Percentiles rank a stretch among this genome's conserved stretches.
These are phyloP conservation scores for Zoroaster sp. DNA, from an alignment of 53 echinoderm and acorn worm genomes.

Conservation along the genomic window DNA sequence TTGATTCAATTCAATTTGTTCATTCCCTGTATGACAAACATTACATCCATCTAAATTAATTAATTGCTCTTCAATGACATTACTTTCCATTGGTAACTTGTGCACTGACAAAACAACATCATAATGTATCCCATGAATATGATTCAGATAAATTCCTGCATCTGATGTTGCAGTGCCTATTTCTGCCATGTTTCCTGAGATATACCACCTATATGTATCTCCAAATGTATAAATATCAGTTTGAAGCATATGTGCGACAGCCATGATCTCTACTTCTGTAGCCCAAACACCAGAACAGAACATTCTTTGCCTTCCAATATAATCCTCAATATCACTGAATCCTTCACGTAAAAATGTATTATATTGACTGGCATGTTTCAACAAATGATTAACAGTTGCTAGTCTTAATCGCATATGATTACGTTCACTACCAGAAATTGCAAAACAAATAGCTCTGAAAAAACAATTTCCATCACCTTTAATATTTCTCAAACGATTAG, in stretches of 20 bases:
- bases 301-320: constrained; percentile 8
- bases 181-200: neutral
- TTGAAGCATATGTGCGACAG: constrained; percentile 28
- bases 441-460: constrained; percentile 39
- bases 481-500: neutral
- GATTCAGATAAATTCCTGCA: neutral
- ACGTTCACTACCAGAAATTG: constrained; percentile 16
- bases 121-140: neutral
- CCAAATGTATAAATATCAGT: constrained; percentile 28
- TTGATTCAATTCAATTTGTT: neutral
- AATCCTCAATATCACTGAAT: neutral
- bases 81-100: neutral
- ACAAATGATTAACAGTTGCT: neutral
- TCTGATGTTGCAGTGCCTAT: neutral
- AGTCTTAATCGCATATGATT: neutral
- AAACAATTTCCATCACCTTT: constrained; percentile 64
- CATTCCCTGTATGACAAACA: neutral
- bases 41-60: neutral
- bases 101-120: neutral
- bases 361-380: neutral
- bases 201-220: neutral
- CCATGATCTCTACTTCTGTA: constrained; percentile 45
- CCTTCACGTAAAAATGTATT: neutral
- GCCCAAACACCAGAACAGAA: constrained; percentile 44
- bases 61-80: neutral